These are phyloP conservation scores for Drosophila pachea DNA, from an alignment of 1,140 invertebrate species.

Conservation along the genomic window DNA sequence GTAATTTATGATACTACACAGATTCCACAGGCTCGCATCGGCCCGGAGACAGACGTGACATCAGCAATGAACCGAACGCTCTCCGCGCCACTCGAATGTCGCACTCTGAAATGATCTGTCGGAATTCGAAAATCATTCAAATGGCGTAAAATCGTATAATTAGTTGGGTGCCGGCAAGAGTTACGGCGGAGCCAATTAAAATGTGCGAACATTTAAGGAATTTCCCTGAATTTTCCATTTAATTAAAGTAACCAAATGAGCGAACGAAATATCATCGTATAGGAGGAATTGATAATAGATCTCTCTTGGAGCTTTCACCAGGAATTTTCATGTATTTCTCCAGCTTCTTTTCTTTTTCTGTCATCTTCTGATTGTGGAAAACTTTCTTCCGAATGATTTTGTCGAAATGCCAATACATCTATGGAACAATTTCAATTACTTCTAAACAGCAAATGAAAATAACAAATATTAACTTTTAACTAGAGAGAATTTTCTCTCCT, in stretches of 20 bases:
- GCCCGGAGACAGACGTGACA: constrained; percentile 67
- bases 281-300: too few species aligned
- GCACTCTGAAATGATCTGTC: constrained; percentile 2
- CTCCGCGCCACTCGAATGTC: constrained; percentile 17
- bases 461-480: background rate
- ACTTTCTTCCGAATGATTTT: too few species aligned
- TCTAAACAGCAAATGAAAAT: background rate
- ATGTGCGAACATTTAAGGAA: background rate
- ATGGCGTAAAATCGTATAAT: background rate
- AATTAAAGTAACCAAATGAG: too few species aligned
- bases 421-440: background rate
- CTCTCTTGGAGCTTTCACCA: too few species aligned
- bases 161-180: background rate
- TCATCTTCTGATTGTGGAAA: too few species aligned
- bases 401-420: background rate
- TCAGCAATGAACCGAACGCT: constrained; percentile 44
- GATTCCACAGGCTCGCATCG: constrained; percentile 41
- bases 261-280: too few species aligned
- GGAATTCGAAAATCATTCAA: constrained; percentile 1
- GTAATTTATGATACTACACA: constrained; percentile 62
- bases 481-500: background rate
- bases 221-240: too few species aligned
- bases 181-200: background rate
- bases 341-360: too few species aligned
- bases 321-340: too few species aligned